Evolutionary conservation across 1,140 invertebrate genomes (phyloP).

Genomic region (Mizuhopecten yessoensis): DNA sequence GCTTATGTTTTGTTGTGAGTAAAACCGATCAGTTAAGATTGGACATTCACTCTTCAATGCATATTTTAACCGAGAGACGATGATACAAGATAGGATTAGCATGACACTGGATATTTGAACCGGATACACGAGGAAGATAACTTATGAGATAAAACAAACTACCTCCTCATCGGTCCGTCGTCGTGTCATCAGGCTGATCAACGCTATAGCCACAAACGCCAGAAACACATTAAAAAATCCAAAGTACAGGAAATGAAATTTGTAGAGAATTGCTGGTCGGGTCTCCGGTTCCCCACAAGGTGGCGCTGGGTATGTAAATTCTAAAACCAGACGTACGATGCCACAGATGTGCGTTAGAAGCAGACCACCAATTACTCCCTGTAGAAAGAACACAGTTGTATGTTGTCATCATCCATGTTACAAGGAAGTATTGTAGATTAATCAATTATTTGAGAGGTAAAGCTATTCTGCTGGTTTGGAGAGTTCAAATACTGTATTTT

Average conservation of each 20-base stretch:
- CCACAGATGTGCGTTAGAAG: constrained; percentile 84
- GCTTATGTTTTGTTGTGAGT: too few species aligned
- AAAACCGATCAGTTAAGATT: too few species aligned
- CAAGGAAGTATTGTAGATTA: too few species aligned
- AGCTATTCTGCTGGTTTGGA: too few species aligned
- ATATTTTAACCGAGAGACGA: too few species aligned
- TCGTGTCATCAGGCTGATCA: constrained; percentile 75
- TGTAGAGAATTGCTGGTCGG: constrained; percentile 67
- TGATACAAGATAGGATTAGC: too few species aligned
- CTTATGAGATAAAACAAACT: too few species aligned
- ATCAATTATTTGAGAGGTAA: too few species aligned
- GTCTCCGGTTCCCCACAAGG: constrained; percentile 71
- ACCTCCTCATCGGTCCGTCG: constrained; percentile 69
- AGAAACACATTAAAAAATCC: constrained; percentile 74
- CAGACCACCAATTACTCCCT: constrained; percentile 85
- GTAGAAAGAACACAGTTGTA: not conserved
- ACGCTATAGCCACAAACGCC: constrained; percentile 68
- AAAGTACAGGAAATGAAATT: constrained; percentile 81
- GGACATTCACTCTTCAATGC: too few species aligned
- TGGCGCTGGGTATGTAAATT: constrained; percentile 72
- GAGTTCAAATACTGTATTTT: not conserved
- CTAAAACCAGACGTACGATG: constrained; percentile 76
- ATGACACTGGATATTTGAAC: too few species aligned
- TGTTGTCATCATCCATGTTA: too few species aligned
- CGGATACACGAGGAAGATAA: too few species aligned